phyloP scores from a whole-genome alignment of 2,797 vertebrate genomes.

The Hippocampus kuda region DNA sequence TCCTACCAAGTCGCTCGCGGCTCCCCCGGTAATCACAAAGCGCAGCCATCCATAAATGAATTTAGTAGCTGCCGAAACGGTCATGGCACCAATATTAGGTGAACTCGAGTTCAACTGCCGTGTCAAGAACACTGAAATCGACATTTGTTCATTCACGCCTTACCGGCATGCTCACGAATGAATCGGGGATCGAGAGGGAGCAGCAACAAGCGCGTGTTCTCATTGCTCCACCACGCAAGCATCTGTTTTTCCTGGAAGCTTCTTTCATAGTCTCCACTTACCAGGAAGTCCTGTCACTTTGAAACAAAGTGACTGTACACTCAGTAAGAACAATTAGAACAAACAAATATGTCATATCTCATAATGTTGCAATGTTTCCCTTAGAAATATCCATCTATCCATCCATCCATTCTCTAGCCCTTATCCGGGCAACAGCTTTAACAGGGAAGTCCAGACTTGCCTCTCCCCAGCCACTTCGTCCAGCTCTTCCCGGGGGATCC shows the following conservation, averaged over 20 bases:
- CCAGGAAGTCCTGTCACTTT: background rate
- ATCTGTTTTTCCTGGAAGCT: background rate
- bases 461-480: too few relatives aligned
- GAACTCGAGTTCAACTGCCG: slow-evolving; percentile 35
- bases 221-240: background rate
- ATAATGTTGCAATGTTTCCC: too few relatives aligned
- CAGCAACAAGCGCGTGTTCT: background rate
- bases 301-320: too few relatives aligned
- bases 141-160: slow-evolving; percentile 29
- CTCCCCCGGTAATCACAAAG: slow-evolving; percentile 58
- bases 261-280: background rate
- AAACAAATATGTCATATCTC: too few relatives aligned
- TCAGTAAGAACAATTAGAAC: too few relatives aligned
- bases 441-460: too few relatives aligned
- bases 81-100: slow-evolving; percentile 49
- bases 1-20: slow-evolving; percentile 43
- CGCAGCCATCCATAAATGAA: slow-evolving; percentile 54
- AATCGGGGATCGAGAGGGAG: background rate
- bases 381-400: too few relatives aligned
- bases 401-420: too few relatives aligned
- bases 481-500: too few relatives aligned
- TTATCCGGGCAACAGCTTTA: too few relatives aligned
- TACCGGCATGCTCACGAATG: slow-evolving; percentile 6
- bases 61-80: slow-evolving; percentile 57
- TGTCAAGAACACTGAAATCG: slow-evolving; percentile 23